Percentiles rank a stretch among this genome's conserved stretches.
Conservation (phyloP, 2,113 vertebrate species). For the Sander lucioperca region DNA sequence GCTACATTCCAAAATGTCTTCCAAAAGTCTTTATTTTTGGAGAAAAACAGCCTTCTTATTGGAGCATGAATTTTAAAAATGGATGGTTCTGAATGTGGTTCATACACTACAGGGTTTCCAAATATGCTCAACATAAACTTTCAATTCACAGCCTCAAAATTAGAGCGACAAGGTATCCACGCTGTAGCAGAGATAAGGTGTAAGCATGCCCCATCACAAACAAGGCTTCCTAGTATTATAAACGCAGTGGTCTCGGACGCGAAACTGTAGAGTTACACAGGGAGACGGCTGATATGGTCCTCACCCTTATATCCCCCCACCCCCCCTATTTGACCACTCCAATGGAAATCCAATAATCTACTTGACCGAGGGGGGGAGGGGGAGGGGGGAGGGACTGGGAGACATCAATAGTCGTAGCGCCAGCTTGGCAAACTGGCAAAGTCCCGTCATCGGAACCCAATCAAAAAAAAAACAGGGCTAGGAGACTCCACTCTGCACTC, state of each 20-base stretch:
- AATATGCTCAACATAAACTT: slow-evolving; percentile 25
- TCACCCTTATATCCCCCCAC: neutral
- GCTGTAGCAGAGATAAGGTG: slow-evolving; percentile 40
- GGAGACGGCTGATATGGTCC: neutral
- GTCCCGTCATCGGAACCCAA: slow-evolving; percentile 44
- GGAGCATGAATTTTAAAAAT: neutral
- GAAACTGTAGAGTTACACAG: slow-evolving; percentile 15
- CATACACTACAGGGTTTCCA: slow-evolving; percentile 2
- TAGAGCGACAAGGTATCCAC: slow-evolving; percentile 45
- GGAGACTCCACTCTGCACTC: slow-evolving; percentile 33
- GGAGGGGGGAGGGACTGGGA: slow-evolving; percentile 30
- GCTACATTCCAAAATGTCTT: neutral
- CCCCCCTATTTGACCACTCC: slow-evolving; percentile 35
- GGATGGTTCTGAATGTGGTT: slow-evolving; percentile 5
- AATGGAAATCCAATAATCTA: slow-evolving; percentile 62
- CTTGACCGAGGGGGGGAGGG: slow-evolving; percentile 33
- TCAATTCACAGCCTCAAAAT: slow-evolving; percentile 41
- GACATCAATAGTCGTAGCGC: slow-evolving; percentile 14
- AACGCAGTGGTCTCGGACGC: neutral
- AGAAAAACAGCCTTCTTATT: neutral
- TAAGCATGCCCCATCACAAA: neutral
- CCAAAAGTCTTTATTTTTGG: neutral
- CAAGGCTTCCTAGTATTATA: neutral
- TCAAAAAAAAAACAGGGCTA: slow-evolving; percentile 43
- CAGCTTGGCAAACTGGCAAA: slow-evolving; percentile 51